Evolutionary conservation across 2,888 invertebrate genomes (phyloP).

Genomic region (Sesia apiformis): DNA sequence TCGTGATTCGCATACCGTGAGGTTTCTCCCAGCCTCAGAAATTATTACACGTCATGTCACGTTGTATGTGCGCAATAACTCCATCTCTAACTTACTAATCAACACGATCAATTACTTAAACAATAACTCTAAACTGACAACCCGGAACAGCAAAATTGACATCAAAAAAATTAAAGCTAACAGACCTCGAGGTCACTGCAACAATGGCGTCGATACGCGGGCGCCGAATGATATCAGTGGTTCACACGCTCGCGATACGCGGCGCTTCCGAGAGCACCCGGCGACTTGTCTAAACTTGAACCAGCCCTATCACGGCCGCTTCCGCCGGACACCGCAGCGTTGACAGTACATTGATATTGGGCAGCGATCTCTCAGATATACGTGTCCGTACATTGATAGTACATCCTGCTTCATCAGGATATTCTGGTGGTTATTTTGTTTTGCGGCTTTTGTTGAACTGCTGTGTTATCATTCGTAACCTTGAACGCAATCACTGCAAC

Average conservation of each 20-base stretch:
- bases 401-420: too few relatives aligned
- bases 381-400: background rate
- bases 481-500: too few relatives aligned
- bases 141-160: background rate
- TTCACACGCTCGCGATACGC: slow-evolving; percentile 50
- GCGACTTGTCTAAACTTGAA: slow-evolving; percentile 50
- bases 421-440: too few relatives aligned
- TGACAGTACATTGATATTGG: background rate
- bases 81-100: too few relatives aligned
- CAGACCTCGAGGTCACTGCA: slow-evolving; percentile 27
- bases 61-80: too few relatives aligned
- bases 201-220: slow-evolving; percentile 13
- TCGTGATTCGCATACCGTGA: too few relatives aligned
- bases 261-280: slow-evolving; percentile 40
- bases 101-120: too few relatives aligned
- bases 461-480: too few relatives aligned
- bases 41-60: too few relatives aligned
- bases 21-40: too few relatives aligned
- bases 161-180: background rate
- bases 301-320: slow-evolving; percentile 47
- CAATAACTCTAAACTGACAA: background rate
- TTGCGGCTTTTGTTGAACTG: too few relatives aligned
- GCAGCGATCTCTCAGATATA: background rate
- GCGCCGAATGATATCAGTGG: slow-evolving; percentile 21
- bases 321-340: slow-evolving; percentile 59